Conservation (phyloP, 2,113 vertebrate species). For the Dinomys branickii region DNA sequence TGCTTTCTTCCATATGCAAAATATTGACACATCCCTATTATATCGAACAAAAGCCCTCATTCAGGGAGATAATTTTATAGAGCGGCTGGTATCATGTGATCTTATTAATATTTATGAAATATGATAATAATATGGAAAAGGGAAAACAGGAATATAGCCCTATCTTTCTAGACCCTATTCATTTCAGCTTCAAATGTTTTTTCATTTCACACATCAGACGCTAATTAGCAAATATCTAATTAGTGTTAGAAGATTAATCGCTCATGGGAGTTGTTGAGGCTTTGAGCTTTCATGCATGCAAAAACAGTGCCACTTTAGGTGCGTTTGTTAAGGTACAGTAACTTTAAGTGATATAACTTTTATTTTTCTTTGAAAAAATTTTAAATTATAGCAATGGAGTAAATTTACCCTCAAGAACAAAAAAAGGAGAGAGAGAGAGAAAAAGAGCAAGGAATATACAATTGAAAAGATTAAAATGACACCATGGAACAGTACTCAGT, state of each 20-base stretch:
- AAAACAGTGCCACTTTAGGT: conserved; percentile 89
- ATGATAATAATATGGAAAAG: conserved; percentile 90
- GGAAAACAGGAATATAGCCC: conserved; percentile 87
- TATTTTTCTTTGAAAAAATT: conserved; percentile 82
- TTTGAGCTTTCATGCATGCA: conserved; percentile 90
- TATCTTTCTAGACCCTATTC: conserved; percentile 91
- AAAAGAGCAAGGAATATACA: conserved; percentile 1
- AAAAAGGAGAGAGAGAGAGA: neutral
- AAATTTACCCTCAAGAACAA: conserved; percentile 71
- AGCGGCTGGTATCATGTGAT: conserved; percentile 88
- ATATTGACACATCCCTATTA: conserved; percentile 91
- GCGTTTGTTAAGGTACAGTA: conserved; percentile 90
- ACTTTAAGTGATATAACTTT: conserved; percentile 87
- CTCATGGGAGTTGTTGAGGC: conserved; percentile 92
- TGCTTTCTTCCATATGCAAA: conserved; percentile 88
- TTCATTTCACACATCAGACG: conserved; percentile 94
- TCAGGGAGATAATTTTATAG: conserved; percentile 87
- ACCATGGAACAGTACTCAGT: neutral
- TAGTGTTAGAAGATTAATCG: conserved; percentile 97
- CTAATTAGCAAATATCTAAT: conserved; percentile 98
- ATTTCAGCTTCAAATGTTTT: conserved; percentile 94
- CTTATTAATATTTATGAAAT: conserved; percentile 94
- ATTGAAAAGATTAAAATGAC: conserved; percentile 36
- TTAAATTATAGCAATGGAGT: conserved; percentile 79
- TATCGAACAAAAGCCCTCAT: conserved; percentile 88